Conservation (phyloP, 2,797 vertebrate species). For the Lagorchestes hirsutus region DNA sequence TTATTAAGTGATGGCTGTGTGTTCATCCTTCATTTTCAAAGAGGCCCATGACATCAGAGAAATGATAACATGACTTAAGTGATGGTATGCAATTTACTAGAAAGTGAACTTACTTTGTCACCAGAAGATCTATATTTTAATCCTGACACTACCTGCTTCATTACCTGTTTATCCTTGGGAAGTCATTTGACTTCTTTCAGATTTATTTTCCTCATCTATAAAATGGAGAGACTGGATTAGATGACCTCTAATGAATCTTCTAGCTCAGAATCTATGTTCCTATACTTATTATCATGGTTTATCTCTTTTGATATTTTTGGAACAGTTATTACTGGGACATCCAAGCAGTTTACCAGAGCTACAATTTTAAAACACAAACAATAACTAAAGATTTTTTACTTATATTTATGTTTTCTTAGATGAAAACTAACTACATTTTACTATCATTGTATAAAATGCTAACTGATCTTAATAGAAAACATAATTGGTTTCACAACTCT, state of each 20-base stretch:
- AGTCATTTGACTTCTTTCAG: neutral
- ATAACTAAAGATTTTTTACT: neutral
- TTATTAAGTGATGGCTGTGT: neutral
- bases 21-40: too few relatives aligned
- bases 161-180: too few relatives aligned
- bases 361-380: slow-evolving; percentile 23
- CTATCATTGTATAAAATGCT: slow-evolving; percentile 35
- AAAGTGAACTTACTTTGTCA: neutral
- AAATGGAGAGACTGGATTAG: neutral
- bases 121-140: neutral
- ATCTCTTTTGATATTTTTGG: neutral
- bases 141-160: neutral
- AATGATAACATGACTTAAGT: neutral
- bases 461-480: slow-evolving; percentile 21
- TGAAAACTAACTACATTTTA: slow-evolving; percentile 49
- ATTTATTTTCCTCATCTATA: neutral
- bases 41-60: too few relatives aligned
- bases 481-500: slow-evolving; percentile 24
- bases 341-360: slow-evolving; percentile 22
- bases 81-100: neutral
- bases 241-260: neutral
- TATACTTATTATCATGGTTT: neutral
- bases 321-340: slow-evolving; percentile 4
- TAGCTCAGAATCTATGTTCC: neutral
- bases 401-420: slow-evolving; percentile 30